A percentile compares a stretch with the other conserved stretches of the same genome.
These are phyloP conservation scores for Neoascia interrupta DNA, from an alignment of 2,888 invertebrate genomes.

Conservation along the genomic window DNA sequence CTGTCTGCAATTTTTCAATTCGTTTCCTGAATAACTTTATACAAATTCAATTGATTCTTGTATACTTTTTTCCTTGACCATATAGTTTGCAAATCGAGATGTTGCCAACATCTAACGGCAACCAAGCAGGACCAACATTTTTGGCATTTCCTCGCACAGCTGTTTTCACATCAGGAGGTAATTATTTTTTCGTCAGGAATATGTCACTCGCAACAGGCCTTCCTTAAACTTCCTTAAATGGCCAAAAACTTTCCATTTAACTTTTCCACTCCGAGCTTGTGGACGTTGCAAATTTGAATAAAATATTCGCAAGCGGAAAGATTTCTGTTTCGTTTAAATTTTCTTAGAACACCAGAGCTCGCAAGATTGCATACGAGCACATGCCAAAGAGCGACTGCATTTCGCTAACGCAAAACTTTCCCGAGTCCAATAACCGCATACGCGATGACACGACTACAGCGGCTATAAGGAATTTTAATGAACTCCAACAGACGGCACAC, in stretches of 20 bases:
- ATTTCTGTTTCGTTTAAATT: constrained; percentile 60
- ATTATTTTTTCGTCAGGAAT: constrained; percentile 63
- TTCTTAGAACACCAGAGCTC: background rate
- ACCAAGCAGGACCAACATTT: too few species aligned
- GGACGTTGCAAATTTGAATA: constrained; percentile 60
- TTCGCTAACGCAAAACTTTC: constrained; percentile 23
- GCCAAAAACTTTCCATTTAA: constrained; percentile 62
- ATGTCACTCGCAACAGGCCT: constrained; percentile 12
- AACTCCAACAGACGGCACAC: constrained; percentile 58
- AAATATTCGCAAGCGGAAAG: constrained; percentile 65
- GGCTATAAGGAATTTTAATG: constrained; percentile 59
- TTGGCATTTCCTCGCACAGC: too few species aligned
- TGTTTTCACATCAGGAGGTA: constrained; percentile 59
- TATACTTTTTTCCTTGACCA: too few species aligned
- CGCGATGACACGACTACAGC: constrained; percentile 52
- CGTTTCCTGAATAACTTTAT: too few species aligned
- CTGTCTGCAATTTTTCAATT: too few species aligned
- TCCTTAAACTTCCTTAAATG: constrained; percentile 22
- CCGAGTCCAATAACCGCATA: constrained; percentile 33
- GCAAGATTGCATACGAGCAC: constrained; percentile 1
- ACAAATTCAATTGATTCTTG: too few species aligned
- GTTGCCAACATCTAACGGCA: too few species aligned
- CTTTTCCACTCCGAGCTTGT: constrained; percentile 15
- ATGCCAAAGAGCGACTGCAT: constrained; percentile 47
- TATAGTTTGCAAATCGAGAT: too few species aligned